These are phyloP conservation scores for Mimachlamys varia DNA, from an alignment of 2,888 invertebrate genomes.

Conservation along the genomic window DNA sequence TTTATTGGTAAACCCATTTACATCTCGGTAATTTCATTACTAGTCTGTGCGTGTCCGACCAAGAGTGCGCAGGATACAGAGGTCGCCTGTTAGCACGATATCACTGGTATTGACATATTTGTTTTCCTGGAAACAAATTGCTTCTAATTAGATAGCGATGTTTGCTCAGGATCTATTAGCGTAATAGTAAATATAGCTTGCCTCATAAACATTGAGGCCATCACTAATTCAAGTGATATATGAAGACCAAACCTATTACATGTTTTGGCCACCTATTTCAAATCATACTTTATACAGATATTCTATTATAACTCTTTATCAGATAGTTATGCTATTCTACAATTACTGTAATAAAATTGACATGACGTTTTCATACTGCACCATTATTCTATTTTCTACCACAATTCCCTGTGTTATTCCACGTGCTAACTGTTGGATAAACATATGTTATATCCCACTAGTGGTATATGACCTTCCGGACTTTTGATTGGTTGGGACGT, in stretches of 20 bases:
- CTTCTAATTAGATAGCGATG: neutral
- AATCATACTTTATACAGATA: too few relatives aligned
- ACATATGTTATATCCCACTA: too few relatives aligned
- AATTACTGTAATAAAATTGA: too few relatives aligned
- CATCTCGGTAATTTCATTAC: conserved; percentile 11
- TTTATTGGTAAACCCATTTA: conserved; percentile 15
- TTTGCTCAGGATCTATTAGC: neutral
- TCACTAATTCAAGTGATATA: neutral
- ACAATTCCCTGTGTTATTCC: too few relatives aligned
- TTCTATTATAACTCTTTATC: too few relatives aligned
- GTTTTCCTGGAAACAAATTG: conserved; percentile 8
- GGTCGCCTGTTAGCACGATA: neutral
- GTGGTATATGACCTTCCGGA: too few relatives aligned
- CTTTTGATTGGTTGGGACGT: too few relatives aligned
- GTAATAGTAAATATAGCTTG: neutral
- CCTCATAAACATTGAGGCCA: neutral
- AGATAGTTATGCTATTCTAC: too few relatives aligned
- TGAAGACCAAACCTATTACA: neutral
- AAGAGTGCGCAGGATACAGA: neutral
- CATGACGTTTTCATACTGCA: too few relatives aligned
- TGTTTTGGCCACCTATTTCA: too few relatives aligned
- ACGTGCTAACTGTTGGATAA: too few relatives aligned
- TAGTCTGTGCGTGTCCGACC: neutral
- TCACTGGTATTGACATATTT: neutral
- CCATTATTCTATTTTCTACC: too few relatives aligned